These are phyloP conservation scores for Yponomeuta sedellus DNA, from an alignment of 2,888 invertebrate species.

Conservation along the genomic window DNA sequence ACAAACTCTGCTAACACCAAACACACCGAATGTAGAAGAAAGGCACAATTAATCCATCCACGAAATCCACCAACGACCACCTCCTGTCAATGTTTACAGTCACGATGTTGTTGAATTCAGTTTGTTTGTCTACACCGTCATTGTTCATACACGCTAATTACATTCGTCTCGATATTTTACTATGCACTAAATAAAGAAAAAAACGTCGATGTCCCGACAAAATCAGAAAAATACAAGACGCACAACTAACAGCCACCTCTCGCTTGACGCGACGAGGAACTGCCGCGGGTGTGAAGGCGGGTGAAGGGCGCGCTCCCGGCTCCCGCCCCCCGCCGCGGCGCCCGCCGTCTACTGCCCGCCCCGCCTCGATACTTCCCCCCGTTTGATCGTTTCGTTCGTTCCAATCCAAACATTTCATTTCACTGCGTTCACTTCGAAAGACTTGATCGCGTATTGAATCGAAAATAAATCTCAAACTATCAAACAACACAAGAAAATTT, in stretches of 20 bases:
- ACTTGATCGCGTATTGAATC: not conserved
- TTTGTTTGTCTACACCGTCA: constrained; percentile 22
- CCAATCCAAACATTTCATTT: constrained; percentile 16
- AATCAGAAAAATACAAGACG: constrained; percentile 73
- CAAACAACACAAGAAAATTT: too few relatives aligned
- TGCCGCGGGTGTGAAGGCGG: constrained; percentile 54
- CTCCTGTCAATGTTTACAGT: constrained; percentile 34
- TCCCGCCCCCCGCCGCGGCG: constrained; percentile 26
- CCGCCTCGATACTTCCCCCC: constrained; percentile 15
- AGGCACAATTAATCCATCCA: constrained; percentile 46
- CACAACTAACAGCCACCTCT: constrained; percentile 65
- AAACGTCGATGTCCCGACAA: constrained; percentile 67
- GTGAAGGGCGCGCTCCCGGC: constrained; percentile 31
- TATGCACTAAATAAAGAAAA: constrained; percentile 32
- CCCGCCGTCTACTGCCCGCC: constrained; percentile 44
- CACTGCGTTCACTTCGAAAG: constrained; percentile 2
- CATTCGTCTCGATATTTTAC: constrained; percentile 48
- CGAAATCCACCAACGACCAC: constrained; percentile 49
- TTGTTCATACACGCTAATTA: constrained; percentile 47
- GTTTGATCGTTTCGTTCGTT: constrained; percentile 7
- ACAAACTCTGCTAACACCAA: constrained; percentile 4
- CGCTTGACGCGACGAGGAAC: constrained; percentile 41
- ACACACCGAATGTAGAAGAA: constrained; percentile 42
- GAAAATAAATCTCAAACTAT: not conserved
- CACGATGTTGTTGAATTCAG: constrained; percentile 37